Conservation (phyloP, 92 coral and sea anemone genomes). For the Paragorgia papillata region DNA sequence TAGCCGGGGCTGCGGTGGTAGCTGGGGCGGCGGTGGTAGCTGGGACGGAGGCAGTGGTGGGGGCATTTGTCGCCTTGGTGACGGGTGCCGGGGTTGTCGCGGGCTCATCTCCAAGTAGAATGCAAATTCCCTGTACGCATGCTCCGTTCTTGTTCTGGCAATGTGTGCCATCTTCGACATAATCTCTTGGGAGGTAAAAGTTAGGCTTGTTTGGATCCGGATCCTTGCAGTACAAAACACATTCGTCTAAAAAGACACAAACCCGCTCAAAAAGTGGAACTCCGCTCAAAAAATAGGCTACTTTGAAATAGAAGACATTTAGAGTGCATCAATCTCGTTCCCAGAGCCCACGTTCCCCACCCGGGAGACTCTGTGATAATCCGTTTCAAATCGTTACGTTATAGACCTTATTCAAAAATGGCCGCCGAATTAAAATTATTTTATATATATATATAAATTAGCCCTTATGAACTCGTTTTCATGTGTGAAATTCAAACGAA, state of each 20-base stretch:
- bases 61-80: background rate
- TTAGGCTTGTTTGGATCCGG: background rate
- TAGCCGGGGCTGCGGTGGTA: background rate
- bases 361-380: no score
- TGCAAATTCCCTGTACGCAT: constrained; percentile 4
- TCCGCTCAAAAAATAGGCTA: background rate
- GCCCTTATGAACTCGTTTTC: no score
- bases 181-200: background rate
- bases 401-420: no score
- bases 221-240: background rate
- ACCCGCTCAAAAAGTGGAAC: no score
- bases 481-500: no score
- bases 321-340: no score
- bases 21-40: background rate
- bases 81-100: background rate
- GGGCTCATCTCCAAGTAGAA: background rate
- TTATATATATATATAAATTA: no score
- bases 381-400: no score
- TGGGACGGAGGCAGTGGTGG: background rate
- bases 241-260: constrained; percentile 15
- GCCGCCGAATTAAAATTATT: no score
- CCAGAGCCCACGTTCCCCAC: no score
- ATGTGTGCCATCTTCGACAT: constrained; percentile 21
- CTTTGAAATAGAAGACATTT: no score
- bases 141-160: background rate